phyloP scores from a whole-genome alignment of 30 jellyfish, hydroid and myxozoan genomes.

The Aurelia sp. region DNA sequence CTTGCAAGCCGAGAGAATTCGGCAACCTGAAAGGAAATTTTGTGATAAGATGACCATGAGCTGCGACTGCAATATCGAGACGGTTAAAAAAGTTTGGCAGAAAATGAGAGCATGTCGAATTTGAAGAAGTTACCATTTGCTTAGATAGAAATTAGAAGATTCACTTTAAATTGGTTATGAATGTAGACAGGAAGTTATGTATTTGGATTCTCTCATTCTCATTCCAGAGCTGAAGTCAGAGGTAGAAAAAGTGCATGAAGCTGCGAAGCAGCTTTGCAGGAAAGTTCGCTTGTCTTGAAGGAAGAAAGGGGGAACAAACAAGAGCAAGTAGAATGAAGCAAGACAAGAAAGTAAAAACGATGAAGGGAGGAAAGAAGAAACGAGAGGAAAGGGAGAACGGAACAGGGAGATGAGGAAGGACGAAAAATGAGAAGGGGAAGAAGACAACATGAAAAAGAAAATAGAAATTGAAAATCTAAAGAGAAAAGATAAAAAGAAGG shows the following conservation, averaged over 20 bases:
- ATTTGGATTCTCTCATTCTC: too few species aligned
- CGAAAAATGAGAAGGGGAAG: not conserved
- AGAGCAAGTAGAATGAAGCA: not conserved
- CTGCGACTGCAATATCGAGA: not conserved
- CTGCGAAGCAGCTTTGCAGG: not conserved
- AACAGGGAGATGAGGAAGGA: too few species aligned
- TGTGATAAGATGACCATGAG: not conserved
- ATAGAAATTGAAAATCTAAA: too few species aligned
- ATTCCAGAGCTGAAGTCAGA: too few species aligned
- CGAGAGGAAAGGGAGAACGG: not conserved
- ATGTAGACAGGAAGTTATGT: too few species aligned
- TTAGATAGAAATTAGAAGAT: too few species aligned
- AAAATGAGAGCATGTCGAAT: not conserved
- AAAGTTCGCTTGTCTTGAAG: not conserved
- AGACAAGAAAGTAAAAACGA: not conserved
- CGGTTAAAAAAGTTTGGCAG: not conserved
- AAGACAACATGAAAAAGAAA: not conserved
- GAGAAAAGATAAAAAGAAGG: too few species aligned
- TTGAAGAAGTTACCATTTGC: too few species aligned
- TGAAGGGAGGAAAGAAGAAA: not conserved
- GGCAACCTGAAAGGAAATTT: constrained; percentile 68
- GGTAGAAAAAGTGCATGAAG: not conserved
- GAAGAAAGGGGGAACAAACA: not conserved
- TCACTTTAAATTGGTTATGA: too few species aligned
- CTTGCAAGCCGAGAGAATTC: constrained; percentile 91